Conservation (phyloP, 2,797 vertebrate species). For the Geotrypetes seraphini region DNA sequence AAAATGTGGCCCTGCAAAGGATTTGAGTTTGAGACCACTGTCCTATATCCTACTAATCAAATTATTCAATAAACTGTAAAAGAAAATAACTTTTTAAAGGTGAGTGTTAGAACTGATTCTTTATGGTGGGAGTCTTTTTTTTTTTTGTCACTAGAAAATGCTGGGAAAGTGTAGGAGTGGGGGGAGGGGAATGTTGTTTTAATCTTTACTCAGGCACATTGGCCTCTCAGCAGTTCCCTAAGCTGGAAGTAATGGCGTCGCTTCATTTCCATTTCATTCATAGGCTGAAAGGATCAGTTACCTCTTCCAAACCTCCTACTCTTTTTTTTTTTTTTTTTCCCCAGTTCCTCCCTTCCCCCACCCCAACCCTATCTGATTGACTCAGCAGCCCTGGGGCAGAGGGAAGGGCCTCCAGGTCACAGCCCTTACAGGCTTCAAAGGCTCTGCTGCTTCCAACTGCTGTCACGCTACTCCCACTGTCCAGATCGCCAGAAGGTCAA, state of each 20-base stretch:
- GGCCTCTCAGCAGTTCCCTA: slow-evolving; percentile 31
- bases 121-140: no score
- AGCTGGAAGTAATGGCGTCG: slow-evolving; percentile 51
- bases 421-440: slow-evolving; percentile 59
- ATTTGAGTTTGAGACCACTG: no score
- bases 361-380: slow-evolving; percentile 52
- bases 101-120: no score
- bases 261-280: slow-evolving; percentile 48
- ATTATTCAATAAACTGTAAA: no score
- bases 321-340: slow-evolving; percentile 5
- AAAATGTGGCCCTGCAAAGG: no score
- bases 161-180: no score
- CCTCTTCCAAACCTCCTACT: slow-evolving; percentile 41
- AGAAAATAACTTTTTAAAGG: no score
- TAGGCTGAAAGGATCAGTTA: slow-evolving; percentile 49
- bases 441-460: slow-evolving; percentile 45
- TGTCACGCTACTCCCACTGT: slow-evolving; percentile 50
- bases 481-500: slow-evolving; percentile 48
- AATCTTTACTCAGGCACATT: slow-evolving; percentile 30
- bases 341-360: slow-evolving; percentile 39
- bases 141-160: no score
- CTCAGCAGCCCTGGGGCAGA: slow-evolving; percentile 49
- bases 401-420: slow-evolving; percentile 48
- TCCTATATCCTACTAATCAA: no score
- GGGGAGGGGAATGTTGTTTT: no score